Base-by-base conservation (phyloP, 2,113 vertebrate genomes). In the Eudyptes chrysolophus region DNA sequence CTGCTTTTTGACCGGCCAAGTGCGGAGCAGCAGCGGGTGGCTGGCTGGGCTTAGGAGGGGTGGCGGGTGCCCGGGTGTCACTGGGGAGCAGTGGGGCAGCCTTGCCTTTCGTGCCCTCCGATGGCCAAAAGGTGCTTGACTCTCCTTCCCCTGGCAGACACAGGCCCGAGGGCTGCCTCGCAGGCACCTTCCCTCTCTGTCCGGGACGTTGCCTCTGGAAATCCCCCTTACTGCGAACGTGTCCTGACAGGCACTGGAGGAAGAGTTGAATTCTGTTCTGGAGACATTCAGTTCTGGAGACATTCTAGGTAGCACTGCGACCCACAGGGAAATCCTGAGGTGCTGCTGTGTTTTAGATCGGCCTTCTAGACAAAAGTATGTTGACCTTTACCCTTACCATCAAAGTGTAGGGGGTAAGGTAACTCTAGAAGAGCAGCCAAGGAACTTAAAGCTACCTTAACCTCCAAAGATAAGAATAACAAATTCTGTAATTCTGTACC, bases 21-120 rank as follows among this genome's bases (percentile, higher is more conserved):
- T 3, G 55, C 3, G 1, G 38, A 22, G 51, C 8, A 1, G 22
- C 3, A 5, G 16, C 2, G 7, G 29, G 29, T 4, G 9, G 36
- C 6, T 51, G 6, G 10, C 22, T 4, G 19, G 62, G 24, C 8
- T 22, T 17, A 17, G 25, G 38, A 30, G 13, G 17, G 51, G 70
- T 38, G 32, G 30, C 19, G 12, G 9, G 11, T 40, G 57, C 8
- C 4, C 5, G 3, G 29, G 40, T 32, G 29, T 11, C 11, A 21
- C 19, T 8, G 7, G 16, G 20, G 38, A 27, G 51, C 14, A 13
- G n/a, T 27, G 3, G 51, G n/a, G 7, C 0, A 1, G 16, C 3
- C 10, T 12, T 13, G 26, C 26, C 4, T 15, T 16, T 30, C 6
- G 3, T 44, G 46, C 13, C 74, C 26, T 52, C 26, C 11, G 2